phyloP scores from a whole-genome alignment of 2,797 vertebrate genomes.

The Sphenopsis melanotis region DNA sequence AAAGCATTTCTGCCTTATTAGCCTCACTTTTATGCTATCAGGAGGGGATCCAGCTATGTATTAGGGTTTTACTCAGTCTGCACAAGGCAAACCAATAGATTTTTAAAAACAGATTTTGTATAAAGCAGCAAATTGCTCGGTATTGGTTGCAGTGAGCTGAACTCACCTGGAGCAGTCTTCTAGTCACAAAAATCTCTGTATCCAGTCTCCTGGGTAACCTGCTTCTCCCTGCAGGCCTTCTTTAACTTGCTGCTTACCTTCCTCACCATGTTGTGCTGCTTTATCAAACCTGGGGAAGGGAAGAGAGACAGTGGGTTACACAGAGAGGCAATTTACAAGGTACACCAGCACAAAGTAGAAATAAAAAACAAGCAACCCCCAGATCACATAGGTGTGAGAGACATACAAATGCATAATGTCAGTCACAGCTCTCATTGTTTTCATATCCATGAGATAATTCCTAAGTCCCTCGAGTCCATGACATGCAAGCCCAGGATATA shows the following conservation, averaged over 20 bases:
- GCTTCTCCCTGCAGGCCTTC: background rate
- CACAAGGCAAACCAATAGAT: background rate
- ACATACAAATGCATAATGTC: background rate
- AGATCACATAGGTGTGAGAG: background rate
- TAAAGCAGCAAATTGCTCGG: background rate
- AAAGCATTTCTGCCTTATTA: background rate
- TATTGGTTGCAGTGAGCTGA: background rate
- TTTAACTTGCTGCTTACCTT: conserved; percentile 34
- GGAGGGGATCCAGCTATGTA: background rate
- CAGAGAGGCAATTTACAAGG: background rate
- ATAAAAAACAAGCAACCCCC: background rate
- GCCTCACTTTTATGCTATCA: background rate
- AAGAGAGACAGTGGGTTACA: background rate
- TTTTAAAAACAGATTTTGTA: background rate
- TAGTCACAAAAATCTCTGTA: background rate
- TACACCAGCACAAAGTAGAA: background rate
- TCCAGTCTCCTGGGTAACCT: background rate
- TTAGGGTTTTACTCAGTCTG: background rate
- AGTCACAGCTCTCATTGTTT: background rate
- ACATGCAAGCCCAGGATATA: background rate
- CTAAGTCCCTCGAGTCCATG: background rate
- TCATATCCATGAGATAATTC: background rate
- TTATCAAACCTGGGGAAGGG: background rate
- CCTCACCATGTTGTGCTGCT: background rate
- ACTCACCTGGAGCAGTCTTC: background rate